Percentiles rank a stretch among this genome's conserved stretches.
These are phyloP conservation scores for Drosophila affinis DNA, from an alignment of 2,888 invertebrate genomes.

Conservation along the genomic window DNA sequence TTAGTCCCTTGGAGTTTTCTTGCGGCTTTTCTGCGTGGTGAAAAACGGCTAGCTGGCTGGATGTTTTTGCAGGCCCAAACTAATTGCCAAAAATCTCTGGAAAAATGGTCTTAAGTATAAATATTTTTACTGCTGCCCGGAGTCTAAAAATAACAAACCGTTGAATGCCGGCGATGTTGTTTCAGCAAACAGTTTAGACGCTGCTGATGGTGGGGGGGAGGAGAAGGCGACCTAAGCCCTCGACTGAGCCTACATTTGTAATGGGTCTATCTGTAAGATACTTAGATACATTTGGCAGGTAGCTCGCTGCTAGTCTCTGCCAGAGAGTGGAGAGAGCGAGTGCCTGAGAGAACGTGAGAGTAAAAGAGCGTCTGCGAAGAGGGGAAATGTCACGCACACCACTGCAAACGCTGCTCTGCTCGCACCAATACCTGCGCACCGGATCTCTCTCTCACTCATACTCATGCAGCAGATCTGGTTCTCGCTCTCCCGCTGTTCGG, in stretches of 20 bases:
- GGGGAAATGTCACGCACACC: slow-evolving; percentile 68
- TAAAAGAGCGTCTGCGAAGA: slow-evolving; percentile 20
- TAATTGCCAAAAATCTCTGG: slow-evolving; percentile 70
- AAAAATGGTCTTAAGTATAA: slow-evolving; percentile 50
- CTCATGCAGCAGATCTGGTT: slow-evolving; percentile 30
- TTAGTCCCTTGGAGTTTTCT: background rate
- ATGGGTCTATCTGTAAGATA: slow-evolving; percentile 43
- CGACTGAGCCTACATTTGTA: slow-evolving; percentile 57
- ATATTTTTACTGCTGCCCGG: slow-evolving; percentile 48
- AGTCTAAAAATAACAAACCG: slow-evolving; percentile 27
- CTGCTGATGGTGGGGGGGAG: background rate
- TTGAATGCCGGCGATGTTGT: slow-evolving; percentile 56
- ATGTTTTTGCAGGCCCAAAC: slow-evolving; percentile 63
- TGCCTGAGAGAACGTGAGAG: background rate
- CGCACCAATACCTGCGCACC: slow-evolving; percentile 4
- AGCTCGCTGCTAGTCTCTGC: slow-evolving; percentile 20
- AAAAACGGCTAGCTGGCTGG: slow-evolving; percentile 1
- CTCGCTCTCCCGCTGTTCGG: slow-evolving; percentile 21
- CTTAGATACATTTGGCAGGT: slow-evolving; percentile 46
- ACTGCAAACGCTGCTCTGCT: slow-evolving; percentile 6
- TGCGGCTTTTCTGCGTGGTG: slow-evolving; percentile 31
- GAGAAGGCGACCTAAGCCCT: slow-evolving; percentile 29
- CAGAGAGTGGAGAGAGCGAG: slow-evolving; percentile 4
- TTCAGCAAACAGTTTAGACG: slow-evolving; percentile 71
- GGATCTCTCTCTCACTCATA: slow-evolving; percentile 46